These are phyloP conservation scores for Alcedo atthis DNA, from an alignment of 2,797 vertebrate genomes.

Conservation along the genomic window DNA sequence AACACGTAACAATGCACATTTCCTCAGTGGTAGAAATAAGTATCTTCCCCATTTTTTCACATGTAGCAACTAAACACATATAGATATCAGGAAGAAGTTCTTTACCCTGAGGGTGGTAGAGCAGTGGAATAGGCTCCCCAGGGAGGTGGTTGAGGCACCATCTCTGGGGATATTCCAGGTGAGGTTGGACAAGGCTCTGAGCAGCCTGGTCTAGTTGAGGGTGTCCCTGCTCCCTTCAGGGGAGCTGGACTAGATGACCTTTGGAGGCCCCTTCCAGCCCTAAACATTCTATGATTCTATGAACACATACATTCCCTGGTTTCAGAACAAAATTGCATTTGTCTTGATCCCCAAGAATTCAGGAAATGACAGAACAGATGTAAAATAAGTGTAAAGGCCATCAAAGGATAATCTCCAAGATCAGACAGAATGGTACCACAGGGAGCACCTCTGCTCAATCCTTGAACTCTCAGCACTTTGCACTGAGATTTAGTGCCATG, in stretches of 20 bases:
- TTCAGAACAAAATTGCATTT: not conserved
- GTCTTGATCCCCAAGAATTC: not conserved
- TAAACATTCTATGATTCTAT: too few species aligned
- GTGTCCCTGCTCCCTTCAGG: too few species aligned
- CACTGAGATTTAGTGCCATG: not conserved
- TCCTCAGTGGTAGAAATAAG: not conserved
- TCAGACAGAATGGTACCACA: not conserved
- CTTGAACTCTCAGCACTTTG: not conserved
- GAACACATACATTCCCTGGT: not conserved
- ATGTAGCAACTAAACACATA: not conserved
- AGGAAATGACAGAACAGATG: not conserved
- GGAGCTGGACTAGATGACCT: too few species aligned
- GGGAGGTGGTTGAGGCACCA: too few species aligned
- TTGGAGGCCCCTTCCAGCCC: too few species aligned
- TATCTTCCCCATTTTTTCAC: not conserved
- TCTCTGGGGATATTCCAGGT: too few species aligned
- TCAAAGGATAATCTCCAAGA: not conserved
- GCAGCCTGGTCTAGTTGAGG: too few species aligned
- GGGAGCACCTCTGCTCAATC: not conserved
- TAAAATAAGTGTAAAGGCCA: not conserved
- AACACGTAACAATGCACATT: accelerated
- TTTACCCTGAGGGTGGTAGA: too few species aligned
- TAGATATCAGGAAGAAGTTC: too few species aligned
- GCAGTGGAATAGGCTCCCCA: too few species aligned
- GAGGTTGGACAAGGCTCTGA: too few species aligned